Conservation (phyloP, 1,140 invertebrate genomes). For the Magallana angulata region DNA sequence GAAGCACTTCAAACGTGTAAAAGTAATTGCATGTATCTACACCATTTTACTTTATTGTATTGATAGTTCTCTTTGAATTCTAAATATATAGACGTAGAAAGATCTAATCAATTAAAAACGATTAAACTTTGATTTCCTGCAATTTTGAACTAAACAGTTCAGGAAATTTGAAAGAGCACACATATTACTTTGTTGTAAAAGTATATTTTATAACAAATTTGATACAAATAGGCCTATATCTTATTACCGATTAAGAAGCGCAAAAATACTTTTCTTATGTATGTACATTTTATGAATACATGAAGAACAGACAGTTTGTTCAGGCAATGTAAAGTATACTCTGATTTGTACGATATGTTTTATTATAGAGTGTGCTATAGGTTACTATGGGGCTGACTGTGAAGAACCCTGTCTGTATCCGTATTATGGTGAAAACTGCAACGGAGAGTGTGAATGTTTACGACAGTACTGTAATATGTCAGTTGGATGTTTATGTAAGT, state of each 20-base stretch:
- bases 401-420: not conserved
- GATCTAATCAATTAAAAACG: not conserved
- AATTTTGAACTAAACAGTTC: not conserved
- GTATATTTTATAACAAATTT: not conserved
- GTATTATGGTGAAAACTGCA: not conserved
- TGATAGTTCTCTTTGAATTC: not conserved
- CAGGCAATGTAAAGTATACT: not conserved
- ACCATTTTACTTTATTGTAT: not conserved
- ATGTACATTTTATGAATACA: not conserved
- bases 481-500: not conserved
- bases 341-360: not conserved
- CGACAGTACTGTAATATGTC: not conserved
- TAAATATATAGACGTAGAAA: not conserved
- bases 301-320: not conserved
- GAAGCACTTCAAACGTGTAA: not conserved
- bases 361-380: not conserved
- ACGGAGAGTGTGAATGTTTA: not conserved
- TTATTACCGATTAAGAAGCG: too few relatives aligned
- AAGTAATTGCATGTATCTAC: not conserved
- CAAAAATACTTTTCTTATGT: not conserved
- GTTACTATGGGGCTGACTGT: not conserved
- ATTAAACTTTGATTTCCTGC: not conserved
- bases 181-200: not conserved
- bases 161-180: not conserved
- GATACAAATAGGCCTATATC: too few relatives aligned